phyloP scores from a whole-genome alignment of 1,140 invertebrate species.

The Papilio polyxenes region DNA sequence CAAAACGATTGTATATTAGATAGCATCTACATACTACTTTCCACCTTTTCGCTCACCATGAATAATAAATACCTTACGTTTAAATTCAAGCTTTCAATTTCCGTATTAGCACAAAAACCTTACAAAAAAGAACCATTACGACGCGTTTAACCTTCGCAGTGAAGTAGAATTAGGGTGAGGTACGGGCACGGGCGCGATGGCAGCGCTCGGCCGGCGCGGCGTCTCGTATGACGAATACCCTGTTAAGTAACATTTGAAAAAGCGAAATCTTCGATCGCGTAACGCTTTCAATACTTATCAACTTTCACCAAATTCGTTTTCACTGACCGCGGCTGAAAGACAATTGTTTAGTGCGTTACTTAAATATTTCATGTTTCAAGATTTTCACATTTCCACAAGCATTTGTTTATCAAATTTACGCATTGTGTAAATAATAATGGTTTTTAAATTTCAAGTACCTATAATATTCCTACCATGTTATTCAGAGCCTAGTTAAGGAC shows the following conservation, averaged over 20 bases:
- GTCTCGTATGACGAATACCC: slow-evolving; percentile 64
- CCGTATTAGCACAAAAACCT: slow-evolving; percentile 32
- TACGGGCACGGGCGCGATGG: slow-evolving; percentile 25
- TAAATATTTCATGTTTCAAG: slow-evolving; percentile 20
- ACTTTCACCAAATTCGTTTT: slow-evolving; percentile 71
- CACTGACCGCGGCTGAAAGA: slow-evolving; percentile 41
- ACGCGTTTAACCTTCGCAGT: slow-evolving; percentile 36
- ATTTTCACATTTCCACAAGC: not conserved
- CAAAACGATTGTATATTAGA: not conserved
- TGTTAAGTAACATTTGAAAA: slow-evolving; percentile 74
- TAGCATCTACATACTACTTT: slow-evolving; percentile 18
- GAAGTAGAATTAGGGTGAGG: slow-evolving; percentile 37
- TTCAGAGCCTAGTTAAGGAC: slow-evolving; percentile 52
- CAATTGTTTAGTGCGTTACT: slow-evolving; percentile 11
- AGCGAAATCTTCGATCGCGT: slow-evolving; percentile 72
- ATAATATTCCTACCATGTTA: not conserved
- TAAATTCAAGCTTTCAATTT: slow-evolving; percentile 35
- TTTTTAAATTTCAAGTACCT: not conserved
- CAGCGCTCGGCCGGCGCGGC: slow-evolving; percentile 23
- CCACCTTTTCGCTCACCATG: slow-evolving; percentile 34
- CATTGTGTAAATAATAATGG: slow-evolving; percentile 10
- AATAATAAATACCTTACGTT: slow-evolving; percentile 20
- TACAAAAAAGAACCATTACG: slow-evolving; percentile 37
- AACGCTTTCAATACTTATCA: slow-evolving; percentile 65
- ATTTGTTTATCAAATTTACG: no score